Conservation (phyloP, 1,140 invertebrate genomes). For the Coelopa frigida region DNA sequence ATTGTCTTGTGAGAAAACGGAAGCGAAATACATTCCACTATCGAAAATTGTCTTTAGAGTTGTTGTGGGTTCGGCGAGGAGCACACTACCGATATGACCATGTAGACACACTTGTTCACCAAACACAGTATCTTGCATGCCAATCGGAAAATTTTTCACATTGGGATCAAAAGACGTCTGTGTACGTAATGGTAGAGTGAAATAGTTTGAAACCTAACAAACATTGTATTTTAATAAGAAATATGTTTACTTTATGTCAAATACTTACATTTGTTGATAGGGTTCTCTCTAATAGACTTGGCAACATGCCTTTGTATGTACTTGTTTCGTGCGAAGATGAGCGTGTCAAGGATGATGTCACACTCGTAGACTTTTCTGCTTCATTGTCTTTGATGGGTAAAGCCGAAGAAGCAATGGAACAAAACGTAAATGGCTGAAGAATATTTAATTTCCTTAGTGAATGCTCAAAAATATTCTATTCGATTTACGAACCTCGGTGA, state of each 20-base stretch:
- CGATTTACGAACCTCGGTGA: constrained; percentile 48
- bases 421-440: constrained; percentile 48
- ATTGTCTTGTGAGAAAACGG: constrained; percentile 43
- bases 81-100: constrained; percentile 50
- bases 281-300: constrained; percentile 40
- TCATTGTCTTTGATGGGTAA: constrained; percentile 14
- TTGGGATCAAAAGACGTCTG: constrained; percentile 47
- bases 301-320: constrained; percentile 36
- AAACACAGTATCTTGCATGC: constrained; percentile 50
- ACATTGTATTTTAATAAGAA: background rate
- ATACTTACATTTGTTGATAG: constrained; percentile 35
- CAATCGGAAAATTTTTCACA: constrained; percentile 48
- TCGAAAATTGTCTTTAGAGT: constrained; percentile 35
- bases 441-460: constrained; percentile 4
- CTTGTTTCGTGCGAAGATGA: constrained; percentile 31
- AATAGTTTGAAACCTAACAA: constrained; percentile 46
- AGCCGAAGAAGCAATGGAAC: constrained; percentile 46
- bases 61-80: constrained; percentile 47
- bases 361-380: background rate
- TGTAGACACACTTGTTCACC: constrained; percentile 47
- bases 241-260: background rate
- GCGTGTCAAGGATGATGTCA: constrained; percentile 17
- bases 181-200: constrained; percentile 43
- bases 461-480: background rate
- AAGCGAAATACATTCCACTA: constrained; percentile 42